Percentiles rank a stretch among this genome's conserved stretches.
These are phyloP conservation scores for Baccha elongata DNA, from an alignment of 2,888 invertebrate species.

Conservation along the genomic window DNA sequence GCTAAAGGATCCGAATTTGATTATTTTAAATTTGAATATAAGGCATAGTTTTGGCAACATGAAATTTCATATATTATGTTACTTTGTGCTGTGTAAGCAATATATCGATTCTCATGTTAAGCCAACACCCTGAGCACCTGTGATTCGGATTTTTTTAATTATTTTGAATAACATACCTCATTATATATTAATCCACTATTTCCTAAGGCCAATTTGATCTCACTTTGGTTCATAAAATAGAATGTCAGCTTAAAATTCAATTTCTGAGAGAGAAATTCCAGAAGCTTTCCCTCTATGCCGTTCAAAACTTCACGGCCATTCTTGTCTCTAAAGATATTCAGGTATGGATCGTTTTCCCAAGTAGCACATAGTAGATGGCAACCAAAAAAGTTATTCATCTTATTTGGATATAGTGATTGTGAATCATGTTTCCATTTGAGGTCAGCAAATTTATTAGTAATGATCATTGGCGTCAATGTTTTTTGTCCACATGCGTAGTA, in stretches of 20 bases:
- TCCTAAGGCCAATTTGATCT: slow-evolving; percentile 69
- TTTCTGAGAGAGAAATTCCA: not conserved
- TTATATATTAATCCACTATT: slow-evolving; percentile 74
- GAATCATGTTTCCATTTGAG: not conserved
- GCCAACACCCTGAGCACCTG: no score
- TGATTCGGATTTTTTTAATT: no score
- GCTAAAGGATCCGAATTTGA: no score
- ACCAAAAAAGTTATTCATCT: not conserved
- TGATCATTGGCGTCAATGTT: not conserved
- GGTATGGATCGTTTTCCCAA: not conserved
- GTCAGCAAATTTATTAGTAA: not conserved
- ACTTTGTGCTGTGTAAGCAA: no score
- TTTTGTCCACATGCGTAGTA: not conserved
- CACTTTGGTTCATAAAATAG: not conserved
- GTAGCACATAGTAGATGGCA: not conserved
- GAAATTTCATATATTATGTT: no score
- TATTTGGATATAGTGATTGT: not conserved
- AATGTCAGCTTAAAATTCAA: not conserved
- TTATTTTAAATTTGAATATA: no score
- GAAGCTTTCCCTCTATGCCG: not conserved
- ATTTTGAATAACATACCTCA: slow-evolving; percentile 72
- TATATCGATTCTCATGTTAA: no score
- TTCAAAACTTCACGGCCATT: not conserved
- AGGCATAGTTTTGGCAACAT: no score
- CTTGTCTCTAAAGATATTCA: not conserved